Evolutionary conservation across 2,888 invertebrate genomes (phyloP), one percentile per base, ranked within the genome.

Genomic region (Conops quadrifasciatus): DNA sequence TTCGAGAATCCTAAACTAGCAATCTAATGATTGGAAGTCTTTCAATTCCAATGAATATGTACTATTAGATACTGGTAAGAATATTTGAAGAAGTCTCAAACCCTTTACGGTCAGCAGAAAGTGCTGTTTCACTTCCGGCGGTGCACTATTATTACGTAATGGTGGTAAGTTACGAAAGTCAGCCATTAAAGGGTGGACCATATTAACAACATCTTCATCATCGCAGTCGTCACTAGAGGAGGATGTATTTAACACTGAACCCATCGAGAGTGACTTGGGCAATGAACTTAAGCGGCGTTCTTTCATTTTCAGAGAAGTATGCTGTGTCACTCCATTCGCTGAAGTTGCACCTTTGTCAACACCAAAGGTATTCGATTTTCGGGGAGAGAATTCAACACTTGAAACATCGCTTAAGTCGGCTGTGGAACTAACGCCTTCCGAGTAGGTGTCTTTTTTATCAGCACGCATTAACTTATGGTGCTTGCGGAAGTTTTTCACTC

Each of bases 61-160:
- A n/a, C 13, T 62, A 43, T 15, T 15, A 45, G 21, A 62, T 43
- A 36, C 11, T 30, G 19, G 1, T 43, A 24, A 11, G n/a, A 21
- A 58, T 24, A 21, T n/a, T 62, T n/a, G 30, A 21, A 51, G n/a
- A 19, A n/a, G 2, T 21, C 63, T 43, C 69, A 82, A 80, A 82
- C 81, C 81, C 79, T 80, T 77, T 24, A 82, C 78, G 68, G 80
- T 82, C 67, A 81, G 71, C 71, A 74, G 76, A 53, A 80, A 80
- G 47, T 80, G 82, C 70, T 60, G 58, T 58, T 73, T 30, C 67
- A 77, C 73, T 30, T 75, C 76, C 5, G 80, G 80, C 5, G 82
- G 81, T 13, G 80, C 83, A 72, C 82, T 83, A 63, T 81, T 74
- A 13, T 80, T 78, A 16, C 81, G 75, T 49, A 68, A 69, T 53